A percentile compares a stretch with the other conserved stretches of the same genome.
Evolutionary conservation across 2,888 invertebrate species (phyloP).

Genomic region (Apamea sordens): DNA sequence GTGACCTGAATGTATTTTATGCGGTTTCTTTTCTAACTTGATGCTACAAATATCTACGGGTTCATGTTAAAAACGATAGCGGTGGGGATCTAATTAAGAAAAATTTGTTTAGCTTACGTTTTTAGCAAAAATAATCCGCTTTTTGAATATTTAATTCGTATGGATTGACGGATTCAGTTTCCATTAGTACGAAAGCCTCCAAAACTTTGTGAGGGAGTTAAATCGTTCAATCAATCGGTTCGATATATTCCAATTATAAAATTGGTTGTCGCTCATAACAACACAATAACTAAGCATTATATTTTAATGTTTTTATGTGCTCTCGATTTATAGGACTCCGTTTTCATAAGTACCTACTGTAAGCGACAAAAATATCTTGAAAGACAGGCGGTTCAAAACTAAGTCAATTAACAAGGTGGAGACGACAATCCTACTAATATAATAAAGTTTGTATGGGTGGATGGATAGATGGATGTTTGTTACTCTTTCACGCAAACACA

Average conservation of each 20-base stretch:
- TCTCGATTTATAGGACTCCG: neutral
- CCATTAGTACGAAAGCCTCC: slow-evolving; percentile 17
- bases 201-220: neutral
- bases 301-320: neutral
- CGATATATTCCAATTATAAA: slow-evolving; percentile 40
- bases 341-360: neutral
- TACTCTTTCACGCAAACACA: no score
- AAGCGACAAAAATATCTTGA: neutral
- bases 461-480: no score
- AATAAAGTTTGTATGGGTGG: no score
- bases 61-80: neutral
- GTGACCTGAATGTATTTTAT: neutral
- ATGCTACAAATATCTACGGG: neutral
- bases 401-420: neutral
- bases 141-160: neutral
- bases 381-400: neutral
- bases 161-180: slow-evolving; percentile 24
- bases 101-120: neutral
- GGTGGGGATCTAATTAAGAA: neutral
- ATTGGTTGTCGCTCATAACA: neutral
- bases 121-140: neutral
- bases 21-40: no score
- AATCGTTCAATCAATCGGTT: slow-evolving; percentile 22
- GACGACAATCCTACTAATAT: neutral
- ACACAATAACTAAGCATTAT: neutral